These are phyloP conservation scores for Idris sp. DNA, from an alignment of 1,140 invertebrate genomes.

Conservation along the genomic window DNA sequence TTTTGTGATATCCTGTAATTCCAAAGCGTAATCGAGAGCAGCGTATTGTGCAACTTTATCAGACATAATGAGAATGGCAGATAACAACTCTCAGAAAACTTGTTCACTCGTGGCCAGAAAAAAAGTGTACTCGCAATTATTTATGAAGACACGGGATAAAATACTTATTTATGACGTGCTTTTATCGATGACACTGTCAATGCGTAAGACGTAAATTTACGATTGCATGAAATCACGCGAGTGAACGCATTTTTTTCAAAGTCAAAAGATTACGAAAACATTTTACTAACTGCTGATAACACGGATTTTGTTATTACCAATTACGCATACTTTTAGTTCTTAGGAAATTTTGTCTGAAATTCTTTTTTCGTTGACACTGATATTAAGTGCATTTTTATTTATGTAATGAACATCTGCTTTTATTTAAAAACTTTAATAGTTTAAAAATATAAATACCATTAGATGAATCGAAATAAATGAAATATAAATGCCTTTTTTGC, in stretches of 20 bases:
- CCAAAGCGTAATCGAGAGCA: slow-evolving; percentile 47
- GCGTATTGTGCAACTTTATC: slow-evolving; percentile 44
- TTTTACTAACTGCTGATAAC: slow-evolving; percentile 6
- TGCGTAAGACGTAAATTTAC: slow-evolving; percentile 32
- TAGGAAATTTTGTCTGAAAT: too few species aligned
- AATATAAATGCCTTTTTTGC: too few species aligned
- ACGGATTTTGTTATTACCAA: too few species aligned
- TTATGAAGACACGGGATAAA: slow-evolving; percentile 16
- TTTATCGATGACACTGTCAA: slow-evolving; percentile 48
- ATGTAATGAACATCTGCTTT: too few species aligned
- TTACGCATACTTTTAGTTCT: too few species aligned
- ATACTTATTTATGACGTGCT: slow-evolving; percentile 24
- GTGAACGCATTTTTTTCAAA: slow-evolving; percentile 10
- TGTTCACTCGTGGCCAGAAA: slow-evolving; percentile 13
- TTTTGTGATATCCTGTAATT: slow-evolving; percentile 47
- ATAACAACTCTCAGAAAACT: slow-evolving; percentile 29
- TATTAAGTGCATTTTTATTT: too few species aligned
- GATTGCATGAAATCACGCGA: slow-evolving; percentile 28
- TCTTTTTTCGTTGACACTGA: too few species aligned
- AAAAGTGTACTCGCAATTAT: slow-evolving; percentile 39
- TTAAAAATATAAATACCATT: too few species aligned
- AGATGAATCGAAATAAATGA: too few species aligned
- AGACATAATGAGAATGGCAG: slow-evolving; percentile 41
- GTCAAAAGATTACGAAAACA: slow-evolving; percentile 16
- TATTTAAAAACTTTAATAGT: too few species aligned